Base-by-base conservation (phyloP, 2,888 invertebrate genomes). In the Alentia gelatinosa region DNA sequence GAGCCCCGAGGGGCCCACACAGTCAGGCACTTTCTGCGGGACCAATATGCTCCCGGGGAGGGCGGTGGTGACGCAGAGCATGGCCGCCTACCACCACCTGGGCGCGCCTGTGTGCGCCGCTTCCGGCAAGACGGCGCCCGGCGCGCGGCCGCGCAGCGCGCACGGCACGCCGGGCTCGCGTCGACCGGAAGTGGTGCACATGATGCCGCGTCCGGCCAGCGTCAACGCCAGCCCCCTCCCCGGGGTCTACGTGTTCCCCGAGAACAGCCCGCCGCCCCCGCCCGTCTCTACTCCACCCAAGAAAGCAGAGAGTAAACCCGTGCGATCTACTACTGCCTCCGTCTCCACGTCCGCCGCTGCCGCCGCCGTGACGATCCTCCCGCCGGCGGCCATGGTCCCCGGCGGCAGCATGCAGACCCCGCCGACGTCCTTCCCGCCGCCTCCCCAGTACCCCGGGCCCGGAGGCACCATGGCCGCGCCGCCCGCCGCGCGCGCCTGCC, bases 181-280 rank as follows among this genome's bases (percentile, higher is more conserved):
- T 15, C 42, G 47, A 1, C 7, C 12, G 39, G 86, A 86, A 47
- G 15, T 7, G 30, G 26, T 47, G 7, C 30, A 42, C 5, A 50
- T 86, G 47, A 30, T 35, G 33, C 86, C 86, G 26, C 42, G 86
- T 19, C 86, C 86, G 30, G 86, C 86, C 42, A 86, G 86, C 26
- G 86, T 86, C 86, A 86, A 86, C 86, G 26, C 86, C 47, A 86
- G 50, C 33, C 86, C 86, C 1, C 15, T 47, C 30, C 86, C 86
- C 15, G 86, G 86, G 15, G 30, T 86, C 7, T 47, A 86, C 47
- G 79, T 39, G 23, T 23, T 39, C 0, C 15, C 30, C 12, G 42
- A 30, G 5, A 30, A 26, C 47, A 42, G 47, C 42, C 86, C 86
- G 37, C 79, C 37, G 19, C 19, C 39, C 19, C 79, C 79, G 15